Percentiles rank a stretch among this genome's conserved stretches.
Conservation (phyloP, 2,797 vertebrate species). For the Mormyrops attenuatus region DNA sequence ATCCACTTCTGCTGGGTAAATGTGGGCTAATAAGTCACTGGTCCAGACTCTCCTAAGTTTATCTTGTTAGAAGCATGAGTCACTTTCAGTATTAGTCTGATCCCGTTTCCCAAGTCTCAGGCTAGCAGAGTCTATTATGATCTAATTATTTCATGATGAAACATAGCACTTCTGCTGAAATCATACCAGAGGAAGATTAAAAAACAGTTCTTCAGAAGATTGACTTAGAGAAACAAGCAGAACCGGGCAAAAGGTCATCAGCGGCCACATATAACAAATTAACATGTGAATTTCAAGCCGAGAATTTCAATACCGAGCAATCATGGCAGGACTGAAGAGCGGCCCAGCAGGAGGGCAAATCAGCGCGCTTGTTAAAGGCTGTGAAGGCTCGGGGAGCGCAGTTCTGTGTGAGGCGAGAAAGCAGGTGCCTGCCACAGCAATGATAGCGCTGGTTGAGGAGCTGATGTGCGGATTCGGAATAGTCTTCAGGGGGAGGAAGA, state of each 20-base stretch:
- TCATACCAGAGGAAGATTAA: not conserved
- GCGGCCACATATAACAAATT: not conserved
- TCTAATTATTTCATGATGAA: constrained; percentile 5
- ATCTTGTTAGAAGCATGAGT: not conserved
- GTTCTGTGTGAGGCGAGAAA: not conserved
- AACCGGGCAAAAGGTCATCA: not conserved
- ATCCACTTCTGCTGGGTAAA: not conserved
- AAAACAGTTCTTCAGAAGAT: not conserved
- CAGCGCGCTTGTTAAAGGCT: not conserved
- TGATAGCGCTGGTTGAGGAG: not conserved
- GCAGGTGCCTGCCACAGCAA: not conserved
- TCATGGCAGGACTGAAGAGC: not conserved
- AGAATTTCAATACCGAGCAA: not conserved
- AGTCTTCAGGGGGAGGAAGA: not conserved
- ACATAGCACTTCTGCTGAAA: not conserved
- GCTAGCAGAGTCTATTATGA: not conserved
- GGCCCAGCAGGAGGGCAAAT: not conserved
- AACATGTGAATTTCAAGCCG: not conserved
- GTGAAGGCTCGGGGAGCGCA: not conserved
- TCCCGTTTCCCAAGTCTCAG: not conserved
- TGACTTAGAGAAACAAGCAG: constrained; percentile 7
- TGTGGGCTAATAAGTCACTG: not conserved
- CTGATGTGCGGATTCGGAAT: not conserved
- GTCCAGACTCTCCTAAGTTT: not conserved
- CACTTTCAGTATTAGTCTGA: not conserved